These are phyloP conservation scores for Leptopilina boulardi DNA, from an alignment of 1,140 invertebrate genomes.

Conservation along the genomic window DNA sequence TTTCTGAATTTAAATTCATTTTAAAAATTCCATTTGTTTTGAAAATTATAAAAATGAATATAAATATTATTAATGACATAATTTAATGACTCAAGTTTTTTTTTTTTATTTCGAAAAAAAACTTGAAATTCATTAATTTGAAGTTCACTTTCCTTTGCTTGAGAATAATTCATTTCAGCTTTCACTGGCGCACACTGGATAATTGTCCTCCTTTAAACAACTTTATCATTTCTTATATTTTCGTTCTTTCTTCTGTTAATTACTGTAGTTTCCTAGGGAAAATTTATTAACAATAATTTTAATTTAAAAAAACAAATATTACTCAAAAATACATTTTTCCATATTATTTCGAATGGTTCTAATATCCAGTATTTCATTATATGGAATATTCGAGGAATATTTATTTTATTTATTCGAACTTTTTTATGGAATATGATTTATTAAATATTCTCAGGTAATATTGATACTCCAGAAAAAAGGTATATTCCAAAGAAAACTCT, in stretches of 20 bases:
- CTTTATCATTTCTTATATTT: not conserved
- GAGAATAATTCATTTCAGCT: not conserved
- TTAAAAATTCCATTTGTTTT: not conserved
- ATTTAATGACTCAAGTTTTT: not conserved
- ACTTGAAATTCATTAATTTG: not conserved
- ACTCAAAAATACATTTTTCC: too few species aligned
- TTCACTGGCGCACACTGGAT: slow-evolving; percentile 6
- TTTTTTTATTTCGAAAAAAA: not conserved
- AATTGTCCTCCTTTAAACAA: slow-evolving; percentile 2
- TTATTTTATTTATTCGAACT: too few species aligned
- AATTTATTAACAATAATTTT: not conserved
- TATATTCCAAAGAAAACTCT: too few species aligned
- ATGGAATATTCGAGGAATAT: too few species aligned
- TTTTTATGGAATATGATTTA: too few species aligned
- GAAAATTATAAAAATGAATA: too few species aligned
- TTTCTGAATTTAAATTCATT: not conserved
- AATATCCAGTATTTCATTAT: too few species aligned
- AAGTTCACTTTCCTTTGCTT: slow-evolving; percentile 3
- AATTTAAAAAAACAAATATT: too few species aligned
- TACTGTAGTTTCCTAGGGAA: not conserved
- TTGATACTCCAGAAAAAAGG: too few species aligned
- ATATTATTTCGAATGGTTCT: too few species aligned
- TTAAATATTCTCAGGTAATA: too few species aligned
- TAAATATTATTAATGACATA: not conserved
- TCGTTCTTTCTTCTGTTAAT: not conserved